Evolutionary conservation across 2,888 invertebrate species (phyloP).

Genomic region (Campoplex nolae): DNA sequence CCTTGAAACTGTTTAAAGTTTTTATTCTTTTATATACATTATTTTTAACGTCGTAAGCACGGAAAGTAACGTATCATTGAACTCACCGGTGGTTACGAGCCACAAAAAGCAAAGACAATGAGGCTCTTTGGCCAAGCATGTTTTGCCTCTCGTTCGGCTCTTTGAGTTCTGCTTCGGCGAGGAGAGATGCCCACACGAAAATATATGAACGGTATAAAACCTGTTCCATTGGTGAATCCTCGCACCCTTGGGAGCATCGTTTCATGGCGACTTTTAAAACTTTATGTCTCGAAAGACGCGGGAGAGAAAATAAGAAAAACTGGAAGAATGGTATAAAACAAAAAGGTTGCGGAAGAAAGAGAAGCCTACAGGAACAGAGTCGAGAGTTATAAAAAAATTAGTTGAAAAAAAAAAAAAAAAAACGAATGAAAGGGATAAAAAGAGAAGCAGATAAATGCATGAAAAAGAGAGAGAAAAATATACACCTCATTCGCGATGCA

Average conservation of each 20-base stretch:
- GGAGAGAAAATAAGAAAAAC: neutral
- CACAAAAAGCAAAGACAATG: conserved; percentile 37
- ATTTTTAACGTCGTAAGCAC: neutral
- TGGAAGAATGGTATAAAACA: neutral
- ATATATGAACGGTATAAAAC: conserved; percentile 63
- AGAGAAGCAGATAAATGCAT: neutral
- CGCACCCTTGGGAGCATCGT: conserved; percentile 33
- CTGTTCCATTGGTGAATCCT: conserved; percentile 64
- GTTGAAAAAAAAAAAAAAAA: too few species aligned
- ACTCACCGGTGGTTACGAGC: conserved; percentile 18
- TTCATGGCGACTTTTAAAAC: conserved; percentile 58
- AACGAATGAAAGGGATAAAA: neutral
- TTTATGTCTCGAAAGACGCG: conserved; percentile 40
- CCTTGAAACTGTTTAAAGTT: too few species aligned
- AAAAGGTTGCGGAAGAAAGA: neutral
- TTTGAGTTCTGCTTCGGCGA: neutral
- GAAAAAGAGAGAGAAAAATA: neutral
- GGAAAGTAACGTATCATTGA: conserved; percentile 30
- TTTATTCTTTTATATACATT: neutral
- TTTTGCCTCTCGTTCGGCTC: conserved; percentile 19
- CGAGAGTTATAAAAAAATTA: neutral
- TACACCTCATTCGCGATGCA: neutral
- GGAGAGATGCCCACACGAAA: conserved; percentile 46
- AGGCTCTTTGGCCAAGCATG: conserved; percentile 36
- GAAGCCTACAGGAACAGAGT: neutral